Evolutionary conservation across 2,797 vertebrate genomes (phyloP).

Genomic region (Xenentodon cancila): DNA sequence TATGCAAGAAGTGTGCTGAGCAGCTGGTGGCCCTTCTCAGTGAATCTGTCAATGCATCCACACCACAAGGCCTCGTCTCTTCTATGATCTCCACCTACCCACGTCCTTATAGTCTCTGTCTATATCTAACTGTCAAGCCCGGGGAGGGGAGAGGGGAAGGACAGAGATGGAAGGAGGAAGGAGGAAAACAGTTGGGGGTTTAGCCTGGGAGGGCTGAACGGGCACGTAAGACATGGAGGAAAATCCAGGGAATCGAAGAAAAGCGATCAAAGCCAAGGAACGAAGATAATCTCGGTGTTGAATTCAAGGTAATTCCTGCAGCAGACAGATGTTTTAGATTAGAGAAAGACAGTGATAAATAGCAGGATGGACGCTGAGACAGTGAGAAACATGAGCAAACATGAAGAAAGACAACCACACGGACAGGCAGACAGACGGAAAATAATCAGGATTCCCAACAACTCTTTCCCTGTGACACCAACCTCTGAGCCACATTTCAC

Average conservation of each 20-base stretch:
- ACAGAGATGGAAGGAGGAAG: slow-evolving; percentile 65
- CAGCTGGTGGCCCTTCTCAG: slow-evolving; percentile 78
- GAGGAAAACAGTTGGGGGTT: slow-evolving; percentile 54
- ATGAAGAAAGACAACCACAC: slow-evolving; percentile 27
- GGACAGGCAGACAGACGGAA: slow-evolving; percentile 28
- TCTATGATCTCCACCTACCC: slow-evolving; percentile 72
- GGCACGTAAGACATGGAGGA: slow-evolving; percentile 44
- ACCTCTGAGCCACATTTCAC: slow-evolving; percentile 21
- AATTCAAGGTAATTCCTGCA: slow-evolving; percentile 54
- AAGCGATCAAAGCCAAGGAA: slow-evolving; percentile 58
- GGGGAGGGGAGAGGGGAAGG: slow-evolving; percentile 59
- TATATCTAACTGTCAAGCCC: slow-evolving; percentile 39
- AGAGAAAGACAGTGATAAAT: slow-evolving; percentile 16
- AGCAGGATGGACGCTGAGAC: slow-evolving; percentile 35
- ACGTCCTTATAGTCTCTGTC: slow-evolving; percentile 52
- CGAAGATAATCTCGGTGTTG: slow-evolving; percentile 53
- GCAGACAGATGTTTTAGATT: slow-evolving; percentile 45
- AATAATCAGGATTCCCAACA: slow-evolving; percentile 24
- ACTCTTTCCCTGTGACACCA: slow-evolving; percentile 30
- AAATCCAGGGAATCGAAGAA: slow-evolving; percentile 45
- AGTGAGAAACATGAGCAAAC: slow-evolving; percentile 23
- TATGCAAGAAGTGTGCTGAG: slow-evolving; percentile 61
- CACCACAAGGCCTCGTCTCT: slow-evolving; percentile 71
- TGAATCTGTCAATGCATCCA: slow-evolving; percentile 78
- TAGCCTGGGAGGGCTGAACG: slow-evolving; percentile 52